phyloP scores from a whole-genome alignment of 2,888 invertebrate species.

The Coenonympha glycerion region DNA sequence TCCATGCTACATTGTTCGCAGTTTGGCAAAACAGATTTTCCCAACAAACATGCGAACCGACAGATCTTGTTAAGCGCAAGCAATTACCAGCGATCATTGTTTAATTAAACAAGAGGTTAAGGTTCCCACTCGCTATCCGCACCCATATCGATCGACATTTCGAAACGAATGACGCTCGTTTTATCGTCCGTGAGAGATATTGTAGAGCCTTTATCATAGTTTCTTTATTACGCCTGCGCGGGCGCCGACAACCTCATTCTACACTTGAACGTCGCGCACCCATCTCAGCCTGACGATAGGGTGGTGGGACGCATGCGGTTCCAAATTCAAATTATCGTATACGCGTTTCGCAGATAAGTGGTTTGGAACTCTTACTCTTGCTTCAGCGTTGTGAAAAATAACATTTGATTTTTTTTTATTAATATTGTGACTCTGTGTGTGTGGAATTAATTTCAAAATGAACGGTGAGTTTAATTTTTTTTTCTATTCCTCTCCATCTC shows the following conservation, averaged over 20 bases:
- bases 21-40: too few relatives aligned
- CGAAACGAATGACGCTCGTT: slow-evolving; percentile 12
- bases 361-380: background rate
- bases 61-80: too few relatives aligned
- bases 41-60: too few relatives aligned
- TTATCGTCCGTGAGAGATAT: slow-evolving; percentile 17
- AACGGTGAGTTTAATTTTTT: slow-evolving; percentile 18
- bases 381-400: slow-evolving; percentile 1
- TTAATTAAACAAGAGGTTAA: background rate
- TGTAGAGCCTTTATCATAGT: slow-evolving; percentile 8
- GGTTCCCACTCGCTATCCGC: background rate
- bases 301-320: slow-evolving; percentile 1
- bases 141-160: slow-evolving; percentile 14
- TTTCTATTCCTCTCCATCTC: background rate
- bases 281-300: slow-evolving; percentile 8
- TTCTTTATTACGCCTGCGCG: slow-evolving; percentile 18
- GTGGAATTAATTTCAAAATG: slow-evolving; percentile 19
- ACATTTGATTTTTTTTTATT: background rate
- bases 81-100: too few relatives aligned
- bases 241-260: slow-evolving; percentile 15
- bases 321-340: slow-evolving; percentile 12
- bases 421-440: slow-evolving; percentile 7
- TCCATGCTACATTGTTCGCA: too few relatives aligned
- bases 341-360: background rate
- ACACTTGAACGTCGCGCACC: slow-evolving; percentile 15